A percentile compares a stretch with the other conserved stretches of the same genome.
Conservation (phyloP, 2,113 vertebrate species). For the Bubo scandiacus region DNA sequence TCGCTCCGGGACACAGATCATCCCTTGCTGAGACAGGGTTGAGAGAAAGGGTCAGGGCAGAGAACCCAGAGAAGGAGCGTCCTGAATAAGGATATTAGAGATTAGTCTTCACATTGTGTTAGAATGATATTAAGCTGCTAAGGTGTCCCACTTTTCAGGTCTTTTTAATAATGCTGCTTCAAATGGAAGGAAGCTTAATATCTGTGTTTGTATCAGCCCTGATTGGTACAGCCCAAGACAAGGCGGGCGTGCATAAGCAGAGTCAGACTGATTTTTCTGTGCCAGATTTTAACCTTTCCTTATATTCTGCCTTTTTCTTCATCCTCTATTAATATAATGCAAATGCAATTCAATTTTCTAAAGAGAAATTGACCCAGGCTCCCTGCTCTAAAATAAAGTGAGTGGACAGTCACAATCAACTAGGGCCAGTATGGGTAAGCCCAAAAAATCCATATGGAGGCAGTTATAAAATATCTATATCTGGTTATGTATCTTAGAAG, state of each 20-base stretch:
- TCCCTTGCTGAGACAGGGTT: background rate
- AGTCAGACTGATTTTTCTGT: background rate
- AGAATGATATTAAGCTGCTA: background rate
- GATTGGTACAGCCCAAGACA: background rate
- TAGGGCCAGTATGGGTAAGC: background rate
- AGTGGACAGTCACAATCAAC: background rate
- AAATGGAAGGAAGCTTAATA: background rate
- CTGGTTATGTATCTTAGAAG: background rate
- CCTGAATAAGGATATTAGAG: background rate
- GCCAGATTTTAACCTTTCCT: background rate
- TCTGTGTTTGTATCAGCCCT: background rate
- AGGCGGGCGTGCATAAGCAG: background rate
- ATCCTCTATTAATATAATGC: background rate
- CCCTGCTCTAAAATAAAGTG: background rate
- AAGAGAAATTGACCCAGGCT: background rate
- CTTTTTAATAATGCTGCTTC: background rate
- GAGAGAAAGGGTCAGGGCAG: background rate
- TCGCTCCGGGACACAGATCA: background rate
- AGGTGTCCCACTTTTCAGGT: conserved; percentile 25
- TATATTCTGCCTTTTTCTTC: background rate
- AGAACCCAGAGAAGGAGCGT: background rate
- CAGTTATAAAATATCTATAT: background rate
- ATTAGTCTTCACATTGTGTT: background rate
- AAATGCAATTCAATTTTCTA: background rate
- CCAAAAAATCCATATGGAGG: background rate